Evolutionary conservation across 2,888 invertebrate genomes (phyloP).

Genomic region (Carabus problematicus): DNA sequence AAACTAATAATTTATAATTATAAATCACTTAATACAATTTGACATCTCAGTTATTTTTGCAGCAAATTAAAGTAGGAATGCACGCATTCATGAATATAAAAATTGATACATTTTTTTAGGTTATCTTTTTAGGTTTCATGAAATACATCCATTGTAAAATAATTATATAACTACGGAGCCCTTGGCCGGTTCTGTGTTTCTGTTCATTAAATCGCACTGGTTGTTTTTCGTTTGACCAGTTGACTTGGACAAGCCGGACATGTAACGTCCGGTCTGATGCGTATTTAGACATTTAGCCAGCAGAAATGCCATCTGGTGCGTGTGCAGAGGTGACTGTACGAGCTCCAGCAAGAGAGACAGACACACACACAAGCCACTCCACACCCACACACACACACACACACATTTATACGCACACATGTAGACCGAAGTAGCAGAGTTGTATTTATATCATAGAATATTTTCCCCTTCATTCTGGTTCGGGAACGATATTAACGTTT

Average conservation of each 20-base stretch:
- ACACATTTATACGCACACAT: too few relatives aligned
- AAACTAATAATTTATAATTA: too few relatives aligned
- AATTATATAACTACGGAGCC: too few relatives aligned
- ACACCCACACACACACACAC: too few relatives aligned
- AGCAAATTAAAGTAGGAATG: too few relatives aligned
- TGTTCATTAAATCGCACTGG: slow-evolving; percentile 35
- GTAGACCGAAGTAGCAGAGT: neutral
- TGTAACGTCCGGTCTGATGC: slow-evolving; percentile 45
- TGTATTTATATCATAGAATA: slow-evolving; percentile 10
- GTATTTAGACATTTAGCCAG: slow-evolving; percentile 28
- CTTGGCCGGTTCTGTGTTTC: neutral
- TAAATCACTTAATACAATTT: too few relatives aligned
- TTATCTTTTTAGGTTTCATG: too few relatives aligned
- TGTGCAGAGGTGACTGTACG: slow-evolving; percentile 37
- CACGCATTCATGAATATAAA: too few relatives aligned
- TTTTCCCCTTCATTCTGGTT: neutral
- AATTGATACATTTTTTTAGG: too few relatives aligned
- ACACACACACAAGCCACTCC: too few relatives aligned
- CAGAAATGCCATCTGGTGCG: slow-evolving; percentile 29
- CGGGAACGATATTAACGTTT: neutral
- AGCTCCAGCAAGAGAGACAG: neutral
- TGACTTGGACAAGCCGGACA: slow-evolving; percentile 41
- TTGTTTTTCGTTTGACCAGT: slow-evolving; percentile 33
- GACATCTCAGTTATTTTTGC: too few relatives aligned
- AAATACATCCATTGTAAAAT: too few relatives aligned